Conservation (phyloP, 2,888 invertebrate species). For the Dexiosoma caninum region DNA sequence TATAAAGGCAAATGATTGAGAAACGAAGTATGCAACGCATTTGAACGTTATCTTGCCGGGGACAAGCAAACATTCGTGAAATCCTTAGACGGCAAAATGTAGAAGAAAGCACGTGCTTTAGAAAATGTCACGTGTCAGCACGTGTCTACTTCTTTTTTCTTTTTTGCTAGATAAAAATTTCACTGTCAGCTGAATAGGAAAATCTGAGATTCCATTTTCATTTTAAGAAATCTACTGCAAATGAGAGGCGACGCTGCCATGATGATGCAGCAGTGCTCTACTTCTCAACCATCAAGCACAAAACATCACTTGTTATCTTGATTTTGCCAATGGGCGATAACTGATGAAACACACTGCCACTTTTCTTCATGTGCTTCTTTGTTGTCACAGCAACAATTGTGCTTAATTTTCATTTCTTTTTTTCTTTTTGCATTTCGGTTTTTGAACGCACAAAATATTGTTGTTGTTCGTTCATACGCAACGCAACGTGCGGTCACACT, state of each 20-base stretch:
- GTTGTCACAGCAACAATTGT: not conserved
- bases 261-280: constrained; percentile 47
- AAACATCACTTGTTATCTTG: constrained; percentile 66
- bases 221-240: constrained; percentile 8
- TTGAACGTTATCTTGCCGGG: constrained; percentile 60
- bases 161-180: constrained; percentile 39
- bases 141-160: constrained; percentile 62
- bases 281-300: constrained; percentile 48
- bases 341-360: constrained; percentile 56
- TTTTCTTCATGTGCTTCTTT: constrained; percentile 2
- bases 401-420: too few relatives aligned
- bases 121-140: constrained; percentile 72
- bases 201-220: constrained; percentile 33
- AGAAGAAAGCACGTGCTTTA: constrained; percentile 68
- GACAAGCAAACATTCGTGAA: constrained; percentile 34
- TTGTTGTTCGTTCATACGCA: constrained; percentile 32
- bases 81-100: constrained; percentile 49
- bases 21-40: not conserved
- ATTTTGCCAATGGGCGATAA: constrained; percentile 63
- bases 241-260: not conserved
- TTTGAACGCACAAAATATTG: not conserved
- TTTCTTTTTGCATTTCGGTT: constrained; percentile 47
- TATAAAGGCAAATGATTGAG: constrained; percentile 28
- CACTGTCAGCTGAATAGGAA: constrained; percentile 39
- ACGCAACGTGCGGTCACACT: constrained; percentile 61